Evolutionary conservation across 2,113 vertebrate species (phyloP).

Genomic region (Fregata magnificens): DNA sequence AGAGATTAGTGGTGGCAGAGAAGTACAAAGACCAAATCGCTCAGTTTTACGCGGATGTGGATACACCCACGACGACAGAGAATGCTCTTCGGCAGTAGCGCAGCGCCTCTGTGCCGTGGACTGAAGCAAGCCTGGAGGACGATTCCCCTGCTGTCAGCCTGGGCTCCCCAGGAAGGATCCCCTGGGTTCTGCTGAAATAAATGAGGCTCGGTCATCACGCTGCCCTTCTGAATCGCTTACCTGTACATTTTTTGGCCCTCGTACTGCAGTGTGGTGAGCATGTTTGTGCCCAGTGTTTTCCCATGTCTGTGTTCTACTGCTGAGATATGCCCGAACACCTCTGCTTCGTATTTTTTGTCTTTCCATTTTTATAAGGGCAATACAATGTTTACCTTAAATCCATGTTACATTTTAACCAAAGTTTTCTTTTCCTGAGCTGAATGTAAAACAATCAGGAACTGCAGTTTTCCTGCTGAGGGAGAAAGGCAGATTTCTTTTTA

Average conservation of each 20-base stretch:
- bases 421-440: background rate
- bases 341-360: background rate
- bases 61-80: constrained; percentile 42
- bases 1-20: constrained; percentile 75
- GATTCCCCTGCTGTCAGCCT: background rate
- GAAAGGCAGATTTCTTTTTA: background rate
- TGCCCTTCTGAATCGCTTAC: background rate
- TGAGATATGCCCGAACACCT: background rate
- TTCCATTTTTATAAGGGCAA: background rate
- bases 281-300: background rate
- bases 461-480: background rate
- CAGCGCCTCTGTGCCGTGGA: fast-evolving
- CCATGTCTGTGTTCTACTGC: fast-evolving
- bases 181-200: background rate
- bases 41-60: constrained; percentile 78
- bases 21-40: constrained; percentile 85
- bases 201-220: background rate
- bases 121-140: background rate
- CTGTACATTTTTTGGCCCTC: background rate
- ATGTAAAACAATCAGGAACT: background rate
- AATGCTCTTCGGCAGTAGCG: constrained; percentile 45
- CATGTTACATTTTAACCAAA: background rate
- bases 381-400: background rate
- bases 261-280: background rate
- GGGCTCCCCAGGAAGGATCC: background rate